These are phyloP conservation scores for Heptranchias perlo DNA, from an alignment of 2,113 vertebrate species.

Conservation along the genomic window DNA sequence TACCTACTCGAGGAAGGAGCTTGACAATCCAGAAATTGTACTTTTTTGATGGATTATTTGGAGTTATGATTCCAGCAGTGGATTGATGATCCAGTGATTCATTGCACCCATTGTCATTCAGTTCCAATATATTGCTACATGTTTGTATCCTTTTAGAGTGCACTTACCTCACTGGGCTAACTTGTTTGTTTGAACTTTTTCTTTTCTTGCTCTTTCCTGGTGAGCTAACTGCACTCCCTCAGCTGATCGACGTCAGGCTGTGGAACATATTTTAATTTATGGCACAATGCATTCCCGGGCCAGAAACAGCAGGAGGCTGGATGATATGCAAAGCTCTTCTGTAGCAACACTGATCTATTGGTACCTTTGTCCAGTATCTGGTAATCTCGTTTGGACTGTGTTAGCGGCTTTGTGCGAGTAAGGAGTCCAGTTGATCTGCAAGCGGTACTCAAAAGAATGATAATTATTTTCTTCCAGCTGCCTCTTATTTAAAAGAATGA, in stretches of 20 bases:
- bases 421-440: too few species aligned
- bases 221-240: background rate
- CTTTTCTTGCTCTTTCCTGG: background rate
- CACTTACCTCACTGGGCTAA: background rate
- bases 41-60: background rate
- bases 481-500: too few species aligned
- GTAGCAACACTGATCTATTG: too few species aligned
- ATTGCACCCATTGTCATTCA: background rate
- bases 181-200: background rate
- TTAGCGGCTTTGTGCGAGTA: too few species aligned
- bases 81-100: background rate
- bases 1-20: background rate
- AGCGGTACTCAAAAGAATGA: too few species aligned
- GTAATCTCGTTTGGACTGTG: too few species aligned
- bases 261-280: background rate
- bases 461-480: too few species aligned
- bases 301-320: too few species aligned
- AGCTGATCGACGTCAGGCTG: background rate
- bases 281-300: background rate
- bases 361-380: too few species aligned
- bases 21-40: background rate
- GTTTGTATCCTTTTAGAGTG: background rate
- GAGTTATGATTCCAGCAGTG: background rate
- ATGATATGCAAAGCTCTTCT: too few species aligned
- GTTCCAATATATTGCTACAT: background rate